These are phyloP conservation scores for Rachycentron canadum DNA, from an alignment of 2,797 vertebrate species.

Conservation along the genomic window DNA sequence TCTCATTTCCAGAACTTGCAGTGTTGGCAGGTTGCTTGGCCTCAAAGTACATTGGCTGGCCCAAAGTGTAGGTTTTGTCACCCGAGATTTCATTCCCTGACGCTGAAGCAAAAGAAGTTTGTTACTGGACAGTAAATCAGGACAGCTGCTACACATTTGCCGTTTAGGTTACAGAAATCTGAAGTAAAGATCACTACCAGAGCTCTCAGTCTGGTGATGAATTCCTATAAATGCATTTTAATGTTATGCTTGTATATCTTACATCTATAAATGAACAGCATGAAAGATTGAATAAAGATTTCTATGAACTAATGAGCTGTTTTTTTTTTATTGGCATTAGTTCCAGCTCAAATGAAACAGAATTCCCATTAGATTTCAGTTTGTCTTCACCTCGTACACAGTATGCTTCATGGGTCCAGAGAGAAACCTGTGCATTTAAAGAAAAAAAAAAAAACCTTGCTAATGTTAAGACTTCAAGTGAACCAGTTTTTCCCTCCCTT, in stretches of 20 bases:
- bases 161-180: background rate
- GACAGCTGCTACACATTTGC: background rate
- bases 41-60: conserved; percentile 76
- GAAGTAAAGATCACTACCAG: background rate
- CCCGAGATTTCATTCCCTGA: conserved; percentile 52
- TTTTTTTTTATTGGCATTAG: too few relatives aligned
- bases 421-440: too few relatives aligned
- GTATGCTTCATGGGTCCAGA: background rate
- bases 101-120: conserved; percentile 44
- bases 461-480: too few relatives aligned
- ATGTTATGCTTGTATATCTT: background rate
- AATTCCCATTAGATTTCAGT: background rate
- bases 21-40: conserved; percentile 17
- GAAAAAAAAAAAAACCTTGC: too few relatives aligned
- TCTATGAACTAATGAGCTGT: background rate
- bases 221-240: background rate
- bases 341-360: background rate
- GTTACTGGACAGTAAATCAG: background rate
- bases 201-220: background rate
- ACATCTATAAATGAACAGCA: background rate
- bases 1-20: background rate
- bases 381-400: background rate
- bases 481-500: background rate
- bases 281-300: background rate
- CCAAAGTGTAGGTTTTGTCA: conserved; percentile 55